Evolutionary conservation across 2,888 invertebrate species (phyloP).

Genomic region (Ennomos quercinarius): DNA sequence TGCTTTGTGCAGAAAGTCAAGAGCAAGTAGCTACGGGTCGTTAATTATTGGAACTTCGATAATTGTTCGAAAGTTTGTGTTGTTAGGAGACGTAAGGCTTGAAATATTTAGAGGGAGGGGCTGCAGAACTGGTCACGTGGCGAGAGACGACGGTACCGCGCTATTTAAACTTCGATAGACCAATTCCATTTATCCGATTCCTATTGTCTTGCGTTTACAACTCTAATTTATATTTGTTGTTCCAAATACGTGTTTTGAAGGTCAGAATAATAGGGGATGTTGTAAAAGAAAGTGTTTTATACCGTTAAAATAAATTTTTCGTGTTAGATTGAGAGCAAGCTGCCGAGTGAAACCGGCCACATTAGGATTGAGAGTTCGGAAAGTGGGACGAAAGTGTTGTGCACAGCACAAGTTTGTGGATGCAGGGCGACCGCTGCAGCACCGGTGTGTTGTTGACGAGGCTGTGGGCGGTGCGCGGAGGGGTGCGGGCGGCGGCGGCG

Average conservation of each 20-base stretch:
- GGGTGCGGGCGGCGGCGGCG: conserved; percentile 60
- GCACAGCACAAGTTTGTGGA: conserved; percentile 64
- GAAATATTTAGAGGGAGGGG: conserved; percentile 69
- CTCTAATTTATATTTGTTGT: conserved; percentile 43
- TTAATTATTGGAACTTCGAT: conserved; percentile 64
- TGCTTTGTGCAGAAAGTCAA: conserved; percentile 42
- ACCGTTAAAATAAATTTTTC: conserved; percentile 23
- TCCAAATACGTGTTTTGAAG: conserved; percentile 23
- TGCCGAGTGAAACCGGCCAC: conserved; percentile 39
- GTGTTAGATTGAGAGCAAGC: conserved; percentile 22
- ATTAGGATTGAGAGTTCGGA: conserved; percentile 54
- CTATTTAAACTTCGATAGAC: conserved; percentile 50
- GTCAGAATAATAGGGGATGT: conserved; percentile 15
- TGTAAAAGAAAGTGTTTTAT: conserved; percentile 14
- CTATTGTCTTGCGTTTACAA: conserved; percentile 48
- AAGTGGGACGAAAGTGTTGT: conserved; percentile 73
- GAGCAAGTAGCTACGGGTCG: conserved; percentile 45
- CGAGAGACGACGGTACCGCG: conserved; percentile 42
- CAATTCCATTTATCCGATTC: conserved; percentile 49
- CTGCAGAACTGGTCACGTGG: conserved; percentile 64
- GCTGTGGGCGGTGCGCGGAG: conserved; percentile 67
- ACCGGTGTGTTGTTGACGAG: conserved; percentile 75
- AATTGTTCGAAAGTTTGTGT: conserved; percentile 67
- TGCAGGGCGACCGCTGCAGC: conserved; percentile 78
- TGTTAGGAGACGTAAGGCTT: conserved; percentile 61